A percentile compares a stretch with the other conserved stretches of the same genome.
phyloP scores from a whole-genome alignment of 2,797 vertebrate species.

The Ctenosaura bakeri region DNA sequence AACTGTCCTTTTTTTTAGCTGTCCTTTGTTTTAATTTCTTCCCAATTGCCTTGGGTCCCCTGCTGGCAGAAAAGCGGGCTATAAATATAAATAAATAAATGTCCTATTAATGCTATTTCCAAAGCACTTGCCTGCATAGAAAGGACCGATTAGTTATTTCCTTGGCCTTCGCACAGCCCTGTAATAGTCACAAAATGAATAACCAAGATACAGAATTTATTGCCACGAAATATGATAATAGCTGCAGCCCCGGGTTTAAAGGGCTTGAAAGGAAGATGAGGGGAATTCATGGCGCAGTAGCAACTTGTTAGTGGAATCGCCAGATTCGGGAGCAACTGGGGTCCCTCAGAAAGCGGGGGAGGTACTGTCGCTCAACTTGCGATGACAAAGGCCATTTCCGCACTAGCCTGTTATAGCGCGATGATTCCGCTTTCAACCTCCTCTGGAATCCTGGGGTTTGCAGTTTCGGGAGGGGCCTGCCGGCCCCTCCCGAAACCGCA shows the following conservation, averaged over 20 bases:
- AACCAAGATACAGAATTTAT: too few species aligned
- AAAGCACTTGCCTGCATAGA: background rate
- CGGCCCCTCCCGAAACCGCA: too few species aligned
- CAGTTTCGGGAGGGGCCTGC: too few species aligned
- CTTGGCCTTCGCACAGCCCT: background rate
- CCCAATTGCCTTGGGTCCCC: too few species aligned
- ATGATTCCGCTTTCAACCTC: too few species aligned
- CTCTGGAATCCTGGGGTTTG: too few species aligned
- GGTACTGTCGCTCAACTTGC: background rate
- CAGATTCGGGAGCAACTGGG: background rate
- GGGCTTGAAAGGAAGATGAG: background rate
- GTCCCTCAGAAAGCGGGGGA: background rate
- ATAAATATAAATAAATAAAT: too few species aligned
- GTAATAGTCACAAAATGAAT: background rate
- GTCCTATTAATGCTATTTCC: background rate
- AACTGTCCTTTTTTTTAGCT: too few species aligned
- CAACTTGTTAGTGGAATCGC: background rate
- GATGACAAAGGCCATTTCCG: background rate
- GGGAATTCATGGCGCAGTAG: background rate
- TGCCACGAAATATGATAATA: background rate
- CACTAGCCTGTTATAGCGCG: too few species aligned
- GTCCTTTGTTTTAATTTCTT: too few species aligned
- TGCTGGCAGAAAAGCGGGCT: too few species aligned
- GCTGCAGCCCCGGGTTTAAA: background rate
- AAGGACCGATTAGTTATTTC: background rate